Base-by-base conservation (phyloP, 2,797 vertebrate species). In the Sebastolobus alascanus region DNA sequence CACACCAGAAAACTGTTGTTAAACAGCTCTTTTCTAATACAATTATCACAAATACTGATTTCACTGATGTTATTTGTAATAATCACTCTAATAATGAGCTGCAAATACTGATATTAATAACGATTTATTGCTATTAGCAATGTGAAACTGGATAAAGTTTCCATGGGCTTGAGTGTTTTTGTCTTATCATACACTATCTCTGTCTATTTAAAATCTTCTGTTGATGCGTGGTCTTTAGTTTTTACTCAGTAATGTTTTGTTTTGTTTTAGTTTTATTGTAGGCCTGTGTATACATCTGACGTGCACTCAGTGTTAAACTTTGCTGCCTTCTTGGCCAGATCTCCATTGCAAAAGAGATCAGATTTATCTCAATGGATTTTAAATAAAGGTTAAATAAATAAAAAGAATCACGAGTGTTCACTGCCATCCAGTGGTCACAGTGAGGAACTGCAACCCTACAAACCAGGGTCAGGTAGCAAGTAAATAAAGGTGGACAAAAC, bases 401-500 rank as follows among this genome's bases (percentile, higher is more conserved):
- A 43, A 43, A 43, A 43, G 0, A 43, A 16, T 16, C 40, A 3
- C 0, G 18, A 18, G 46, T 50, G 10, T 68, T 25, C 2, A 13
- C 37, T 33, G 46, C 60, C 68, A 54, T 58, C 77, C 8, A 33
- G 75, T 71, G 80, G 80, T 59, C 10, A 58, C 1, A 65, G 5
- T 5, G 1, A 12, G 9, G 2, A 77, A 37, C 40, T 68, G 14
- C 73, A 58, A 7, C 50, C 18, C 14, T 8, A 43, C 63, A 38
- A 9, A 65, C 18, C 1, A 33, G 18, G 5, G 6, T 31, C 52
- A 27, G 35, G 31, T 25, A 37, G 50, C 67, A 69, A 37, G 52
- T 33, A 75, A 38, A 75, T 43, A 22, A 40, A 58, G 5, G 4
- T 31, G 6, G 14, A 13, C 9, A 5, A 73, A 63, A 31, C 18